Evolutionary conservation across 2,113 vertebrate genomes (phyloP), one percentile per base, ranked within the genome.

Genomic region (Oostethus manadensis): DNA sequence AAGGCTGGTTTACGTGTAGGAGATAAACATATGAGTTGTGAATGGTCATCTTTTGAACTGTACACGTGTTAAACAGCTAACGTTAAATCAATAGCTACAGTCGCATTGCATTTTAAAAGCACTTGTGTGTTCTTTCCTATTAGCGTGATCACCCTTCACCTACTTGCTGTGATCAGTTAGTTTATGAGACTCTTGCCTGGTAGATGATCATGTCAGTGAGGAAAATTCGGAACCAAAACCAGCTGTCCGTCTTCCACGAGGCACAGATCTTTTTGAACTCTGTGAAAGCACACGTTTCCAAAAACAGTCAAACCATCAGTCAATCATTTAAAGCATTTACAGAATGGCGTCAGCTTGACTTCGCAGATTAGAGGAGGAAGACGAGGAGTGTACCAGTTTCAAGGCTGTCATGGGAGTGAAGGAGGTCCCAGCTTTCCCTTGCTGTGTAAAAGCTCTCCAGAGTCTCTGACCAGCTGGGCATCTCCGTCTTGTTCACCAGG

Each of bases 201-300:
- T 94, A 97, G 60, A 99, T 97, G 78, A 95, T 96, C 93, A 94
- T 97, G 66, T 99, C 97, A 0, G 92, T 93, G 54, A 98, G 92
- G 79, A 99, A 99, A 79, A 98, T 96, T 70, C 96, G 86, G 75
- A 99, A 88, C 97, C 97, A 99, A 49, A 98, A 88, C 97, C 97
- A 99, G 49, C 78, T 92, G 56, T 99, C 97, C 0, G 96, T 98
- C 84, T 96, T 99, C 97, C 97, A 99, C 0, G 92, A 85, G 43
- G 92, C 85, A 78, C 95, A 98, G 82, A 99, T 96, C 85, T 95
- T 93, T 50, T 92, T 94, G 62, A 99, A 99, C 79, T 99, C 97
- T 94, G 76, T 62, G 17, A 23, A 73, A 74, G 58, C 5, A 14
- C 8, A 72, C 63, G 46, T 15, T 48, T 10, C 45, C 8, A 63